phyloP scores from a whole-genome alignment of 2,888 invertebrate genomes.

The Morpho achilles region DNA sequence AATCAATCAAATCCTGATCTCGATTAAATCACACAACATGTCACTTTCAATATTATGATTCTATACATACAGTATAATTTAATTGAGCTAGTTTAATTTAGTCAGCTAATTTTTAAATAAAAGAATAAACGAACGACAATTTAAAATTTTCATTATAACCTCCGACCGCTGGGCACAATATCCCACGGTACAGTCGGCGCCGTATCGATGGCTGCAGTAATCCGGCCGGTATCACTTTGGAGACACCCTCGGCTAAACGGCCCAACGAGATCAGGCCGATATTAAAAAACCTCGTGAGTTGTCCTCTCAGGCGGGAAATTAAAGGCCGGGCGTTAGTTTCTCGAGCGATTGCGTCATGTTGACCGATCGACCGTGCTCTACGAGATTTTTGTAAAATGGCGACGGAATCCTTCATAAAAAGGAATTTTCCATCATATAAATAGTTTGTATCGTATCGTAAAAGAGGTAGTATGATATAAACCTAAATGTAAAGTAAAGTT shows the following conservation, averaged over 20 bases:
- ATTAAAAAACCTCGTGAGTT: constrained; percentile 43
- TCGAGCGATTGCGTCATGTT: constrained; percentile 38
- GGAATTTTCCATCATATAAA: no score
- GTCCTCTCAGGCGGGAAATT: constrained; percentile 56
- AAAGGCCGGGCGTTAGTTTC: constrained; percentile 36
- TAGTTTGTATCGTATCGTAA: no score
- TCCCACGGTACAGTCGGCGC: not conserved
- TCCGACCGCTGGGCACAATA: not conserved
- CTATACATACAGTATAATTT: no score
- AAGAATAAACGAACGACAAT: no score
- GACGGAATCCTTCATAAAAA: not conserved
- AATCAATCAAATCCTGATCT: no score
- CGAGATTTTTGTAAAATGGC: constrained; percentile 1
- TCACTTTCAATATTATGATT: no score
- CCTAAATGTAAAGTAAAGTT: no score
- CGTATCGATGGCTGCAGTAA: constrained; percentile 2
- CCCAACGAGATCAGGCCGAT: constrained; percentile 43
- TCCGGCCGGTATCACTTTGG: constrained; percentile 21
- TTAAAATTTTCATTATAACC: no score
- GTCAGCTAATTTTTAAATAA: no score
- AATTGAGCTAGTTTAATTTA: no score
- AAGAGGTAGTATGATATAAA: no score
- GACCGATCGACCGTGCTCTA: constrained; percentile 23
- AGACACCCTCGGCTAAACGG: constrained; percentile 33
- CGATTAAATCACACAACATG: no score